These are phyloP conservation scores for Nomada ferruginata DNA, from an alignment of 2,888 invertebrate species.

Conservation along the genomic window DNA sequence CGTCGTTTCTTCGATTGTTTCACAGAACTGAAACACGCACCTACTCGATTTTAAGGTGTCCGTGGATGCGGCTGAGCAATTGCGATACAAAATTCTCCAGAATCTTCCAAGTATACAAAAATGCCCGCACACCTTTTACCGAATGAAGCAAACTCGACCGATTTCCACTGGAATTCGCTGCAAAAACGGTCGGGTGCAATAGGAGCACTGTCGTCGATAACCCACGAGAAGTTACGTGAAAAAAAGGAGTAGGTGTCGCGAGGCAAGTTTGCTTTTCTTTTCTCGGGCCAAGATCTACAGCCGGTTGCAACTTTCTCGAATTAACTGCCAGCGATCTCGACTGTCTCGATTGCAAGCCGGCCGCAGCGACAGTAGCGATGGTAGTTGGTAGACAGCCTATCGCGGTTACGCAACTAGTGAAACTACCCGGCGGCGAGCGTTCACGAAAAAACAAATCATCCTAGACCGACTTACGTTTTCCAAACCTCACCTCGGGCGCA, in stretches of 20 bases:
- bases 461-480: conserved; percentile 16
- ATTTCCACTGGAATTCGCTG: background rate
- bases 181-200: background rate
- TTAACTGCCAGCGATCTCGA: conserved; percentile 58
- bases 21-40: conserved; percentile 2
- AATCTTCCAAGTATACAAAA: too few relatives aligned
- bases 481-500: background rate
- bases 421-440: conserved; percentile 77
- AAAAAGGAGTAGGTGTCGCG: conserved; percentile 11
- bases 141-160: background rate
- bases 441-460: conserved; percentile 57
- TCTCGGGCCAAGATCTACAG: conserved; percentile 45
- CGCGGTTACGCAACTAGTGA: conserved; percentile 81
- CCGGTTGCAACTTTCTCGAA: conserved; percentile 65
- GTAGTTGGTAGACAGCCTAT: conserved; percentile 61
- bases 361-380: conserved; percentile 54
- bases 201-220: background rate
- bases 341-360: conserved; percentile 56
- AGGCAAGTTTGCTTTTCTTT: conserved; percentile 42
- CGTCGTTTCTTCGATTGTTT: background rate
- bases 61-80: too few relatives aligned
- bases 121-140: background rate
- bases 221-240: conserved; percentile 31
- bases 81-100: too few relatives aligned
- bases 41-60: background rate